A percentile compares a stretch with the other conserved stretches of the same genome.
Evolutionary conservation across 2,797 vertebrate species (phyloP).

Genomic region (Coranthus polyacanthus): DNA sequence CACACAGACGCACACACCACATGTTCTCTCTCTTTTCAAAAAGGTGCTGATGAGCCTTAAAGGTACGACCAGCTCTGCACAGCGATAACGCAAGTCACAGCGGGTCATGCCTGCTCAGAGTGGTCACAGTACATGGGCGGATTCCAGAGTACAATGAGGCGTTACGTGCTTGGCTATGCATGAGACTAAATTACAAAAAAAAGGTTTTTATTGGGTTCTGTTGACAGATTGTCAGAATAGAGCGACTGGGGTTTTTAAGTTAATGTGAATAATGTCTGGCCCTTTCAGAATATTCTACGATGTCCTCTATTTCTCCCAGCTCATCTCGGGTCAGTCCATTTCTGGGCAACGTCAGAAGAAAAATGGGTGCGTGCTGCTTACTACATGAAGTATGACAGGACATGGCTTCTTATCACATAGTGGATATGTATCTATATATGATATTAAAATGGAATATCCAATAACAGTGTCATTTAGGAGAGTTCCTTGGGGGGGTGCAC

Average conservation of each 20-base stretch:
- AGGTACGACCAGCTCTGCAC: slow-evolving; percentile 67
- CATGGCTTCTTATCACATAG: slow-evolving; percentile 75
- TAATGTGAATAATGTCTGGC: slow-evolving; percentile 65
- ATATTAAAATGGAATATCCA: slow-evolving; percentile 75
- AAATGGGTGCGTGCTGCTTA: slow-evolving; percentile 52
- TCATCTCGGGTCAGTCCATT: slow-evolving; percentile 45
- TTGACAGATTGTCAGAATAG: slow-evolving; percentile 29
- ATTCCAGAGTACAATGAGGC: slow-evolving; percentile 62
- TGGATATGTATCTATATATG: slow-evolving; percentile 80
- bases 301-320: slow-evolving; percentile 51
- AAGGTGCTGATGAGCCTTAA: slow-evolving; percentile 72
- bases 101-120: slow-evolving; percentile 62
- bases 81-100: slow-evolving; percentile 54
- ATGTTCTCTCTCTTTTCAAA: slow-evolving; percentile 38
- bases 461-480: slow-evolving; percentile 71
- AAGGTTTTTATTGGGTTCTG: slow-evolving; percentile 69
- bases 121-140: slow-evolving; percentile 64
- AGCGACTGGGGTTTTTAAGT: slow-evolving; percentile 67
- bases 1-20: slow-evolving; percentile 26
- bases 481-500: slow-evolving; percentile 55
- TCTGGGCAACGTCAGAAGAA: slow-evolving; percentile 25
- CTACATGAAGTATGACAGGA: slow-evolving; percentile 71
- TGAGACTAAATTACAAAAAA: slow-evolving; percentile 76
- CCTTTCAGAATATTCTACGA: slow-evolving; percentile 57
- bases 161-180: slow-evolving; percentile 84